Evolutionary conservation across 2,888 invertebrate genomes (phyloP).

Genomic region (Drosophila antonietae): DNA sequence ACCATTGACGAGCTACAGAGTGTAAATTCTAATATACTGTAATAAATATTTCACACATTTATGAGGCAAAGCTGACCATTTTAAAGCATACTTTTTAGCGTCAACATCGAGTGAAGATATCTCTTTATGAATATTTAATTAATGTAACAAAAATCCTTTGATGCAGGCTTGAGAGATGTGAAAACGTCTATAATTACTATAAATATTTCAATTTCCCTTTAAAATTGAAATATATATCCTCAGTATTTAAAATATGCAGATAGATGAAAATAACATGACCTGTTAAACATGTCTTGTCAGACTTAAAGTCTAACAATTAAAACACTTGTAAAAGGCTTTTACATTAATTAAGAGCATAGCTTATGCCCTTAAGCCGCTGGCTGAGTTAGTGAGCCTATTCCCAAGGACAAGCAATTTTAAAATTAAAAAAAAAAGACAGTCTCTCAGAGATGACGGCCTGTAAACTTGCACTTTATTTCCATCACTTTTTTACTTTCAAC

Average conservation of each 20-base stretch:
- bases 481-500: slow-evolving; percentile 57
- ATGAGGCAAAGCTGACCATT: neutral
- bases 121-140: neutral
- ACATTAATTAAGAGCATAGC: slow-evolving; percentile 51
- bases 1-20: slow-evolving; percentile 8
- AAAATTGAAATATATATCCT: too few species aligned
- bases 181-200: neutral
- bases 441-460: slow-evolving; percentile 22
- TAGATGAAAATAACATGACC: neutral
- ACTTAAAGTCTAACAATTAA: slow-evolving; percentile 26
- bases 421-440: slow-evolving; percentile 1
- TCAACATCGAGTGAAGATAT: too few species aligned
- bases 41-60: neutral
- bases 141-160: neutral
- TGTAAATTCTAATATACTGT: neutral
- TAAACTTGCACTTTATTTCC: slow-evolving; percentile 65
- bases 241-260: neutral
- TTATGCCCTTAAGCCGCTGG: slow-evolving; percentile 45
- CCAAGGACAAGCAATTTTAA: slow-evolving; percentile 51
- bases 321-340: slow-evolving; percentile 34
- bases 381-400: slow-evolving; percentile 31
- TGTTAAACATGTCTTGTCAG: too few species aligned
- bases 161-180: neutral
- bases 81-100: slow-evolving; percentile 11
- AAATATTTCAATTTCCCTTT: neutral